Evolutionary conservation across 1,140 invertebrate genomes (phyloP), one percentile per base, ranked within the genome.

Genomic region (Drosophila jambulina): DNA sequence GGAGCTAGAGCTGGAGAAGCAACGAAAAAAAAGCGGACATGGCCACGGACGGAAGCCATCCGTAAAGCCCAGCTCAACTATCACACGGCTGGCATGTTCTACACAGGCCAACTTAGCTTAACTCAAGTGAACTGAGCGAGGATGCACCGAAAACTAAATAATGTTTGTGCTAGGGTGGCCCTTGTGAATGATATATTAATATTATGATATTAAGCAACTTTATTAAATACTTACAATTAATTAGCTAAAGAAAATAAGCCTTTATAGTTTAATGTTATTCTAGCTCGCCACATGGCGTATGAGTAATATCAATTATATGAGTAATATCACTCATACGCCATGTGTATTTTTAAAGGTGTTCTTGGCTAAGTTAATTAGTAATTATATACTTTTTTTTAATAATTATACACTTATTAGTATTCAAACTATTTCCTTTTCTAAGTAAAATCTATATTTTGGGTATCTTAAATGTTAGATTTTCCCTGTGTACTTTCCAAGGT

Each of bases 31-130:
- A 65, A 29, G 57, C 46, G 58, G 64, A 53, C 53, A 64, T 42
- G n/a, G 72, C 59, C 65, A 78, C 75, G 69, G 82, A 60, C 83
- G 84, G 80, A 88, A 87, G 46, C 51, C 63, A 77, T 69, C 64
- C 62, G 63, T 78, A 69, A 80, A 57, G 67, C 67, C 72, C 64
- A 76, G 81, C 62, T 82, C 46, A 70, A 70, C 72, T 84, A 65
- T 60, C 59, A 75, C 57, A 54, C 62, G 70, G 68, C 45, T 63
- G 80, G 75, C 51, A 83, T 81, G 65, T 81, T 48, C 71, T 59
- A 46, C 76, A 64, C 74, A 63, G 23, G 36, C 62, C 27, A 82
- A 69, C 79, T 68, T 54, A 57, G 62, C 64, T 75, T 25, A 72
- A 72, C 65, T 79, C 49, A 57, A 65, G 60, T 65, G 46, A 60